These are phyloP conservation scores for Antennarius striatus DNA, from an alignment of 2,113 vertebrate genomes.

Conservation along the genomic window DNA sequence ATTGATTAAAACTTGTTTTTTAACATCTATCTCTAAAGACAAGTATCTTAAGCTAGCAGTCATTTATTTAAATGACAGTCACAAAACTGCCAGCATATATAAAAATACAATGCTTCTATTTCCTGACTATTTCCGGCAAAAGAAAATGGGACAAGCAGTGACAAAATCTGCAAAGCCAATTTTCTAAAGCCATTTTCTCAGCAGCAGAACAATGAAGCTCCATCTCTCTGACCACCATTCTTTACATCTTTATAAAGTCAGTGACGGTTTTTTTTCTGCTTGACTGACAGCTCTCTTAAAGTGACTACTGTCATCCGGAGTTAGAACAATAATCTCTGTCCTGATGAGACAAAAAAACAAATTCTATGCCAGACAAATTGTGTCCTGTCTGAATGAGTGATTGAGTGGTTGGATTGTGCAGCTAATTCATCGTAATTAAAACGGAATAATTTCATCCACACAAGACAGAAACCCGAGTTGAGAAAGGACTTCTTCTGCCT, in stretches of 20 bases:
- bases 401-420: constrained; percentile 19
- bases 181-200: constrained; percentile 39
- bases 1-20: neutral
- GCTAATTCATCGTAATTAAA: constrained; percentile 56
- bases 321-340: constrained; percentile 47
- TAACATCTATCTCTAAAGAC: neutral
- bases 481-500: constrained; percentile 7
- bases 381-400: constrained; percentile 36
- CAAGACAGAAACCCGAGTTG: neutral
- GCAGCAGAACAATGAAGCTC: constrained; percentile 46
- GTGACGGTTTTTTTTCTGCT: constrained; percentile 46
- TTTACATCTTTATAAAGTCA: constrained; percentile 28
- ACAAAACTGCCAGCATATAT: constrained; percentile 2
- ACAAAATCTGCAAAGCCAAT: constrained; percentile 9
- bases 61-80: neutral
- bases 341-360: constrained; percentile 21
- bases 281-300: constrained; percentile 69
- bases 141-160: constrained; percentile 33
- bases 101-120: constrained; percentile 34
- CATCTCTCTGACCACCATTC: constrained; percentile 5
- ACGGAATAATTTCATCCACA: constrained; percentile 26
- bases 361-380: constrained; percentile 45
- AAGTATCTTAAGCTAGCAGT: constrained; percentile 7
- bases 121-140: constrained; percentile 7
- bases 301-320: constrained; percentile 49